Evolutionary conservation across 1,140 invertebrate species (phyloP), one percentile per base, ranked within the genome.

Genomic region (Eulimnadia texana): DNA sequence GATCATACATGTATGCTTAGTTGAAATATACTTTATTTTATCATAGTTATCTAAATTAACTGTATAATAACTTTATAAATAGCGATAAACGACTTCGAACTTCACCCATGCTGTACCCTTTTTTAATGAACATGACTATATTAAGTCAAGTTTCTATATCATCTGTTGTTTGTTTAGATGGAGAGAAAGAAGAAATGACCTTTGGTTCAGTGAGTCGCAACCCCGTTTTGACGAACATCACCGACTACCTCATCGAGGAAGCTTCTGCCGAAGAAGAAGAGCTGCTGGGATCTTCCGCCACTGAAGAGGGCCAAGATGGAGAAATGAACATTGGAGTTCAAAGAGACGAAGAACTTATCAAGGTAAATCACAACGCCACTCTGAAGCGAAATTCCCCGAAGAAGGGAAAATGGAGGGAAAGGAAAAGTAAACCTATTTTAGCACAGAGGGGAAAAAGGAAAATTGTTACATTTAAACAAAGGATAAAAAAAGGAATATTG

Each of bases 211-310:
- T 52, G n/a, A 53, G 59, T 27, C 29, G 86, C 66, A 99, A 99
- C 77, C 95, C 96, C 3, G 85, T 98, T 11, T 75, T 99, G 63
- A 88, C 93, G 68, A 98, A 97, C 69, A 98, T 99, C 59, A 97
- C 93, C 0, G 94, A 99, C 71, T 98, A 94, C 74, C 74, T 99
- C 19, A 98, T 99, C 63, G 96, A 99, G 73, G 95, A 99, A 78
- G 93, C 92, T 0, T 94, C 88, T 22, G 95, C 92, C 13, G 96
- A 99, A 76, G 96, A 99, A 71, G 95, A 98, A 69, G 94, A 98
- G 72, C 74, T 98, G 0, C 71, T 98, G 3, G 94, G 94, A 16
- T 74, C 88, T 51, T 57, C 64, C 27, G 66, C 61, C 19, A 67
- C 77, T 0, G 72, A 74, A 27, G 69, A 68, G 50, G 71, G 80